Percentiles rank a stretch among this genome's conserved stretches.
Conservation (phyloP, 2,888 invertebrate genomes). For the Diachrysia chrysitis region DNA sequence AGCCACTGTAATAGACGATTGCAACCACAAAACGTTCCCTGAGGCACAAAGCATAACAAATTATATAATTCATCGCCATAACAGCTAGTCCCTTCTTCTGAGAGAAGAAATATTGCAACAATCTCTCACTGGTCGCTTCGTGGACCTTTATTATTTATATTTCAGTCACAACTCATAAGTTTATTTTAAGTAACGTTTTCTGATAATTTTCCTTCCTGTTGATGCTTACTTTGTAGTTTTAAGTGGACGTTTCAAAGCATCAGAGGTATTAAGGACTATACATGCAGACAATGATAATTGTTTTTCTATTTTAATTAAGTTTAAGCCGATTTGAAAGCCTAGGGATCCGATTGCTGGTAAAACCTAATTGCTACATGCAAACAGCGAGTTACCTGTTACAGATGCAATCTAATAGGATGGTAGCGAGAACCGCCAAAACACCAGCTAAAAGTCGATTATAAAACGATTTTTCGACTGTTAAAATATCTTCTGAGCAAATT, state of each 20-base stretch:
- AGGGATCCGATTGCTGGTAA: not conserved
- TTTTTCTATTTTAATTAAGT: too few species aligned
- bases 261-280: too few species aligned
- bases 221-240: not conserved
- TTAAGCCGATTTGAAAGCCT: too few species aligned
- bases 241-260: too few species aligned
- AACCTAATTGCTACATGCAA: not conserved
- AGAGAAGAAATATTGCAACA: slow-evolving; percentile 68
- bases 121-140: slow-evolving; percentile 65
- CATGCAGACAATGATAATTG: too few species aligned
- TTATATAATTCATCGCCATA: slow-evolving; percentile 72
- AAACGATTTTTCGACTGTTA: not conserved
- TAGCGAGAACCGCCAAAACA: too few species aligned
- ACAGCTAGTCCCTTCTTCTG: slow-evolving; percentile 65
- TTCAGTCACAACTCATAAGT: slow-evolving; percentile 23
- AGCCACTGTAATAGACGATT: slow-evolving; percentile 20
- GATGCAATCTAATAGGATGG: not conserved
- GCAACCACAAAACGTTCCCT: slow-evolving; percentile 30
- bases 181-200: slow-evolving; percentile 13
- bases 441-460: too few species aligned
- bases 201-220: not conserved
- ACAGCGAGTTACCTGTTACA: not conserved
- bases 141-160: slow-evolving; percentile 61
- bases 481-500: not conserved
- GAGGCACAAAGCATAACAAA: slow-evolving; percentile 73